Evolutionary conservation across 2,797 vertebrate species (phyloP), one percentile per base, ranked within the genome.

Genomic region (Coregonus sp.): DNA sequence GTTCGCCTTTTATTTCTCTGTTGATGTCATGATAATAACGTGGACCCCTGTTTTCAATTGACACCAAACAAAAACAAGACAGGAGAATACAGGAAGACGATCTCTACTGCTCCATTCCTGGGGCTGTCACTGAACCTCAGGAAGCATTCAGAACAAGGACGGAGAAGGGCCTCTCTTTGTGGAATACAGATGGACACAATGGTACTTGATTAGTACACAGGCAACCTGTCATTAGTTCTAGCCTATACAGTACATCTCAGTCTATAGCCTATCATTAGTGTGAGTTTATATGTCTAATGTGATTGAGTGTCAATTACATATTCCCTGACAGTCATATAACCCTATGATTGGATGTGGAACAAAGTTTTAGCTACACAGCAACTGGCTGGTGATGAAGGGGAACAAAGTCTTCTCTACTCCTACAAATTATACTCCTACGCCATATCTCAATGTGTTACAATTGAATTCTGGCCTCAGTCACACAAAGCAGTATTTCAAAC

Each of bases 11-110:
- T 1, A 69, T 68, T 86, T 75, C 80, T 63, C 80, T 37, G 59
- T 52, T 75, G 54, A 69, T 72, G 29, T 81, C 67, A 76, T 35
- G 78, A 82, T 81, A 79, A 72, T 81, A 77, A 52, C 31, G 59
- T 54, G 63, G 11, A 14, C 31, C 61, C 15, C 72, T 70, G 77
- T 74, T 78, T 79, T 80, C 52, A 51, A 69, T 73, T 80, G 71
- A 56, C 50, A 78, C 73, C 4, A 63, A 51, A 50, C 14, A 51
- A 70, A 29, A 73, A 51, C 16, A 37, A 68, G n/a, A 73, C 29
- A 70, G 18, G 40, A 47, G 40, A 9, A 15, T 14, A 16, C 50
- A 7, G 35, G 12, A 15, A 25, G 47, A 56, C 15, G 35, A 35
- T 54, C 31, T 33, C 14, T 29, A 31, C 11, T 47, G 40, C 52